phyloP scores from a whole-genome alignment of 1,140 invertebrate species.

The Zaprionus lachaisei region DNA sequence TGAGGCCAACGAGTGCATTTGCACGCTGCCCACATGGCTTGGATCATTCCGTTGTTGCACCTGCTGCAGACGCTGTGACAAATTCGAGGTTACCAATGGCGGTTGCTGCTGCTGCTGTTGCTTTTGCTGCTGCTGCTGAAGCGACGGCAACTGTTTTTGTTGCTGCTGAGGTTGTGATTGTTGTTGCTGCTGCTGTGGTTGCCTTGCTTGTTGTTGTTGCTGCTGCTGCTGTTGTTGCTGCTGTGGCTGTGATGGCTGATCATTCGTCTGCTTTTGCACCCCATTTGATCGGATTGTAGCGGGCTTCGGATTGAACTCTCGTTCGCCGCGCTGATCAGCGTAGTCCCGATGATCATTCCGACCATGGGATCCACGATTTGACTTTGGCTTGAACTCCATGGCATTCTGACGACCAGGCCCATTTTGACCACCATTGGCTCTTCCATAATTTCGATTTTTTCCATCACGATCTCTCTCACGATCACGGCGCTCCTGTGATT shows the following conservation, averaged over 20 bases:
- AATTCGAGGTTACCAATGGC: constrained; percentile 62
- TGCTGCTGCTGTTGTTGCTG: constrained; percentile 60
- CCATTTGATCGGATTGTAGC: constrained; percentile 49
- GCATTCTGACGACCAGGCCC: constrained; percentile 55
- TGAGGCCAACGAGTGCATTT: constrained; percentile 78
- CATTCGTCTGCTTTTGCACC: constrained; percentile 52
- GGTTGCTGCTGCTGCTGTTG: constrained; percentile 41
- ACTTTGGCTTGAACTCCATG: constrained; percentile 68
- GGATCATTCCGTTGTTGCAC: constrained; percentile 83
- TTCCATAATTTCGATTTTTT: constrained; percentile 60
- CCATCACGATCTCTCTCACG: constrained; percentile 46
- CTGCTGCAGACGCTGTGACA: constrained; percentile 77
- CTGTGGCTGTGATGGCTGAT: constrained; percentile 22
- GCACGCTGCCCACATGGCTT: constrained; percentile 81
- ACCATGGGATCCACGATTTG: constrained; percentile 38
- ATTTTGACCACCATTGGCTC: constrained; percentile 50
- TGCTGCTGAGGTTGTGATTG: constrained; percentile 37
- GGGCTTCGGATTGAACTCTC: constrained; percentile 37
- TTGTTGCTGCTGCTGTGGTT: constrained; percentile 52
- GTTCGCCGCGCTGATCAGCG: constrained; percentile 44
- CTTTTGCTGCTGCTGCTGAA: constrained; percentile 34
- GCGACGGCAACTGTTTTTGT: constrained; percentile 57
- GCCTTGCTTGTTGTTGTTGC: constrained; percentile 34
- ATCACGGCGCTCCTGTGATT: constrained; percentile 48
- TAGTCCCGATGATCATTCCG: constrained; percentile 60